A percentile compares a stretch with the other conserved stretches of the same genome.
These are phyloP conservation scores for Coryphaenoides rupestris DNA, from an alignment of 2,113 vertebrate genomes.

Conservation along the genomic window DNA sequence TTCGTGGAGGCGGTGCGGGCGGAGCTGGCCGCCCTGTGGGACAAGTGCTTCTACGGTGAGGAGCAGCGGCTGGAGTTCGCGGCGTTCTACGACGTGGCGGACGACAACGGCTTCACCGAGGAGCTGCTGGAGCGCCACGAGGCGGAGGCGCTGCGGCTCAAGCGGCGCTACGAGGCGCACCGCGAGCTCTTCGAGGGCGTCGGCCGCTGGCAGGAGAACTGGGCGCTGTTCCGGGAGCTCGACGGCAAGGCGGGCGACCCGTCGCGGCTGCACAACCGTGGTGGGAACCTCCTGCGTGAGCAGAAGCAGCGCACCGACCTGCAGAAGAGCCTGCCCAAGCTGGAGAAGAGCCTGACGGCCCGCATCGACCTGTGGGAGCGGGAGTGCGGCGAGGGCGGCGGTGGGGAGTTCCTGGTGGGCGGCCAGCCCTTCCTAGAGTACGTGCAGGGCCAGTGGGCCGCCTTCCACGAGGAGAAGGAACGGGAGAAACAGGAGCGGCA, in stretches of 20 bases:
- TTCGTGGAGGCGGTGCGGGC: constrained; percentile 75
- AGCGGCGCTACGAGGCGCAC: constrained; percentile 76
- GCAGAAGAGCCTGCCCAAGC: constrained; percentile 86
- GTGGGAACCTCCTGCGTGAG: constrained; percentile 91
- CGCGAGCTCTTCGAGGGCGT: constrained; percentile 84
- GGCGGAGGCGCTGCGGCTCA: constrained; percentile 71
- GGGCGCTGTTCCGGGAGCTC: constrained; percentile 85
- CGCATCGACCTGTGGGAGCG: constrained; percentile 82
- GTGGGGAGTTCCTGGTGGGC: constrained; percentile 78
- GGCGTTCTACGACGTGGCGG: constrained; percentile 75
- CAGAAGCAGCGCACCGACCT: constrained; percentile 89
- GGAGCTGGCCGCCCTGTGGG: constrained; percentile 83
- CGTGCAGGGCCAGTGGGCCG: constrained; percentile 82
- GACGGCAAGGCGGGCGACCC: constrained; percentile 88
- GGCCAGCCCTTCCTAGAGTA: constrained; percentile 85
- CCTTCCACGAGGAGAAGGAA: constrained; percentile 82
- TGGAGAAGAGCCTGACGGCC: constrained; percentile 84
- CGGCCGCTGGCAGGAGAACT: constrained; percentile 86
- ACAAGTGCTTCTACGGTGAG: constrained; percentile 83
- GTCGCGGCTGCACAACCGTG: constrained; percentile 85
- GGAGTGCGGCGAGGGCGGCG: constrained; percentile 59
- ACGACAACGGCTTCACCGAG: constrained; percentile 82
- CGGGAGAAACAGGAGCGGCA: constrained; percentile 79
- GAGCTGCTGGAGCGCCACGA: constrained; percentile 81
- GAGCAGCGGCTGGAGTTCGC: constrained; percentile 79